phyloP scores from a whole-genome alignment of 2,797 vertebrate species.

The Acanthis flammea region DNA sequence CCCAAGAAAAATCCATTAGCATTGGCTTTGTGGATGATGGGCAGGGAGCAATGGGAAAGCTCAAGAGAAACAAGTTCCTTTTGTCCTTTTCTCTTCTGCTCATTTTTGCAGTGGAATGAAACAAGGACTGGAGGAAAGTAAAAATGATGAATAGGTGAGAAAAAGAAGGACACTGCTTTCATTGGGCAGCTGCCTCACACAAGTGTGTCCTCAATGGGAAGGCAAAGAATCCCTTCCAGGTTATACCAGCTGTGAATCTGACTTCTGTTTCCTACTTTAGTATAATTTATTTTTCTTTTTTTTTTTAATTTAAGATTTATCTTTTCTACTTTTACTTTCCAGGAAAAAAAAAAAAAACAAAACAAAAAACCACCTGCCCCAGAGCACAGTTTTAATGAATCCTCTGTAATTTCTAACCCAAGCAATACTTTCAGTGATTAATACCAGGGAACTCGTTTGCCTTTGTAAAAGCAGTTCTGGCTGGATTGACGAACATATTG shows the following conservation, averaged over 20 bases:
- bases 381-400: not conserved
- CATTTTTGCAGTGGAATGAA: not conserved
- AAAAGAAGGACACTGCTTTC: not conserved
- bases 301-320: not conserved
- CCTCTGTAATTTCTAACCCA: not conserved
- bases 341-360: not conserved
- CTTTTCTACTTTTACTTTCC: not conserved
- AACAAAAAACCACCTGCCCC: not conserved
- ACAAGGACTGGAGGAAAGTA: not conserved
- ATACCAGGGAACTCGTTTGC: not conserved
- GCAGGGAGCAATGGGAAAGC: not conserved
- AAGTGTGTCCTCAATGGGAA: not conserved
- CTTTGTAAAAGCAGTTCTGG: not conserved
- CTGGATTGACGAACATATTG: not conserved
- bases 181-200: not conserved
- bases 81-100: not conserved
- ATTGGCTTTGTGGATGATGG: not conserved
- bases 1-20: not conserved
- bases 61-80: not conserved
- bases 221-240: not conserved
- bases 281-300: not conserved
- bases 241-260: not conserved
- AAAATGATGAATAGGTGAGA: not conserved
- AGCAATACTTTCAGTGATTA: not conserved
- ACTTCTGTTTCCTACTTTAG: not conserved